Evolutionary conservation across 2,888 invertebrate species (phyloP), one percentile per base, ranked within the genome.

Genomic region (Diplazon laetatorius): DNA sequence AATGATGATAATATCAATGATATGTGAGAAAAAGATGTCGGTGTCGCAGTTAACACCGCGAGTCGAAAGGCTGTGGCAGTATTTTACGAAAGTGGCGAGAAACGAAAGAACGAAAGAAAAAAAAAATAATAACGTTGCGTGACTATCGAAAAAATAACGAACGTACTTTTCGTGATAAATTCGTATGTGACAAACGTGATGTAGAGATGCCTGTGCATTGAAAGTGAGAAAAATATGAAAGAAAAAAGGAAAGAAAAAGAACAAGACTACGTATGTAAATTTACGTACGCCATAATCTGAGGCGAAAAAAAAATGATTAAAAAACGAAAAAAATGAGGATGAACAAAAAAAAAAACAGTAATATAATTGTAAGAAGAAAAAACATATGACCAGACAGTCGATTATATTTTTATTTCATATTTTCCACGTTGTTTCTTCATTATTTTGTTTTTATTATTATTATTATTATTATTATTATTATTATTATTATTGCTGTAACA

Each of bases 51-150:
- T 12, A 57, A n/a, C n/a, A n/a, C n/a, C 37, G 39, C 57, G 20
- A 39, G n/a, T 57, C 57, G 35, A 16, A 57, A 10, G 57, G 57
- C 37, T 57, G 57, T 57, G 57, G n/a, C n/a, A n/a, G 37, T 57
- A 55, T 55, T 55, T 55, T 55, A 55, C 35, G 37, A 18, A n/a
- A n/a, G n/a, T n/a, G n/a, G n/a, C n/a, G 37, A 18, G 20, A 37
- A 39, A 10, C 16, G 10, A 35, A 55, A 8, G 12, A 9, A 18
- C 30, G 25, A 6, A 14, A 52, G n/a, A 14, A 25, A 35, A 55
- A 5, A 35, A 55, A 55, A 35, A 35, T 10, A 10, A 9, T n/a
- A 18, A 46, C 10, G 22, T 22, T 50, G 20, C 50, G 50, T 50
- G 50, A 50, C 20, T 16, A n/a, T n/a, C n/a, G n/a, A n/a, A 14